These are phyloP conservation scores for Peromyscus eremicus DNA, from an alignment of 2,797 vertebrate genomes.

Conservation along the genomic window DNA sequence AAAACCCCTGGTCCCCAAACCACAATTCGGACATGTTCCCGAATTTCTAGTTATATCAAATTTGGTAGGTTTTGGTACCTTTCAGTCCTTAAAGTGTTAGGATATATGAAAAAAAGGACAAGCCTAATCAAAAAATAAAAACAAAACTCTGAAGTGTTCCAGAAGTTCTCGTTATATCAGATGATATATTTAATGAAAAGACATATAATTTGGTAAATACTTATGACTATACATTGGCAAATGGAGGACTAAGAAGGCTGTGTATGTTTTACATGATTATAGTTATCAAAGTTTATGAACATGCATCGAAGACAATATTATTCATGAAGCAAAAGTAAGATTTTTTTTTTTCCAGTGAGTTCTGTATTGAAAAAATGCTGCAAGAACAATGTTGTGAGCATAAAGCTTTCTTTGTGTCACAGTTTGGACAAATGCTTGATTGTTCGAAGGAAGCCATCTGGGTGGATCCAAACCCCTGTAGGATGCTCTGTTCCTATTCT, in stretches of 20 bases:
- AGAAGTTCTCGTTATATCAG: slow-evolving; percentile 1
- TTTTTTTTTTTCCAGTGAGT: neutral
- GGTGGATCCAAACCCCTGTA: slow-evolving; percentile 29
- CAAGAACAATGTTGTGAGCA: slow-evolving; percentile 16
- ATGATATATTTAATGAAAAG: slow-evolving; percentile 33
- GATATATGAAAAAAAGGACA: neutral
- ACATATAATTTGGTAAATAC: slow-evolving; percentile 1
- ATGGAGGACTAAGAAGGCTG: slow-evolving; percentile 2
- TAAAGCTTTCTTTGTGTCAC: slow-evolving; percentile 67
- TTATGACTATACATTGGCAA: neutral
- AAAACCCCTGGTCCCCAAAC: neutral
- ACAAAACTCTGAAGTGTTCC: slow-evolving; percentile 4
- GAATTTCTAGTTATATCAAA: slow-evolving; percentile 34
- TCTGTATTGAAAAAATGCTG: slow-evolving; percentile 6
- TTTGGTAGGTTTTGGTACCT: slow-evolving; percentile 48
- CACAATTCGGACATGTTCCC: neutral
- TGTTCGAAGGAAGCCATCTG: slow-evolving; percentile 62
- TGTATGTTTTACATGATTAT: neutral
- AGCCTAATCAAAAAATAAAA: neutral
- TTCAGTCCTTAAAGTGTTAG: slow-evolving; percentile 21
- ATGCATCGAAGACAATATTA: neutral
- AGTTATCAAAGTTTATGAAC: neutral
- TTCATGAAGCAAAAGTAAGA: slow-evolving; percentile 37
- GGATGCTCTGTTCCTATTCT: neutral
- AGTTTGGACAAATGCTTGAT: slow-evolving; percentile 58